These are phyloP conservation scores for Ophraella communa DNA, from an alignment of 2,888 invertebrate genomes.

Conservation along the genomic window DNA sequence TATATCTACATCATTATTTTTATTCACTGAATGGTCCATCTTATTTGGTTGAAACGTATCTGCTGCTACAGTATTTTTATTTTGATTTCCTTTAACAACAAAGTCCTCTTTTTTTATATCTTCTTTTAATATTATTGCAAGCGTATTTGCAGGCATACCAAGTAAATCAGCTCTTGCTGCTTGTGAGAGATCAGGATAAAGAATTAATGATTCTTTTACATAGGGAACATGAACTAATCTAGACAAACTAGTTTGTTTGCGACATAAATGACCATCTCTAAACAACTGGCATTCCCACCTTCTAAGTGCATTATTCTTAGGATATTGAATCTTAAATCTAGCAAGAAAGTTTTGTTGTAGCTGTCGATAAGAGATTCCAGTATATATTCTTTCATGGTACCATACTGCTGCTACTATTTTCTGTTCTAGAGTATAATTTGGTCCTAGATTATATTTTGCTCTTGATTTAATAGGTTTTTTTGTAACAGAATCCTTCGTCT, in stretches of 20 bases:
- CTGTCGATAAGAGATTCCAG: neutral
- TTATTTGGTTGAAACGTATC: neutral
- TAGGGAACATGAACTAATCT: constrained; percentile 3
- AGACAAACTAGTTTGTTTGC: neutral
- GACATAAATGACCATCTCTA: neutral
- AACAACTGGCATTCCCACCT: constrained; percentile 9
- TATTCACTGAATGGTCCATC: neutral
- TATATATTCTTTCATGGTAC: constrained; percentile 9
- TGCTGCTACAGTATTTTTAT: too few relatives aligned
- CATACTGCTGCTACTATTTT: constrained; percentile 10
- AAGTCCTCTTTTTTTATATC: neutral
- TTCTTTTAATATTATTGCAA: neutral
- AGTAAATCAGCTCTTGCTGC: neutral
- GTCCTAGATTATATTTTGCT: neutral
- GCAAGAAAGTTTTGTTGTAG: constrained; percentile 5
- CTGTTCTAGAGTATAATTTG: constrained; percentile 6
- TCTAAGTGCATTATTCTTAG: neutral
- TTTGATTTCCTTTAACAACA: neutral
- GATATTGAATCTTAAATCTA: constrained; percentile 6
- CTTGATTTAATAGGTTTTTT: neutral
- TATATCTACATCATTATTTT: neutral
- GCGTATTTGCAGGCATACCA: neutral
- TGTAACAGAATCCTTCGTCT: neutral
- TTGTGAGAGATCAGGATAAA: neutral
- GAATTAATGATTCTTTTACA: constrained; percentile 1